phyloP scores from a whole-genome alignment of 1,140 invertebrate species.

The Papilio xuthus region DNA sequence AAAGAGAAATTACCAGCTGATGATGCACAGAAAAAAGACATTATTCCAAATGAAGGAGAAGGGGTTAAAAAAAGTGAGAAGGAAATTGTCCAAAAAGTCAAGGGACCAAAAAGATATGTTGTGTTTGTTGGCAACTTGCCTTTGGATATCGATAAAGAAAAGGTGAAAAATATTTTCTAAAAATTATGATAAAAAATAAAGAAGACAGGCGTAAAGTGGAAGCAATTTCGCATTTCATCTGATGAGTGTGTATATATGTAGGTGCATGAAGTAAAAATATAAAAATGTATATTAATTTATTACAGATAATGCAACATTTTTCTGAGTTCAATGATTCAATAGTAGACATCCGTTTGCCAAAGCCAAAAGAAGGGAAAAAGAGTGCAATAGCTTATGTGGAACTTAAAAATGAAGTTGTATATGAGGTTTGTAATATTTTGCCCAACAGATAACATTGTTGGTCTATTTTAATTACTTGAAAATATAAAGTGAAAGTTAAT shows the following conservation, averaged over 20 bases:
- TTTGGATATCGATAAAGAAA: slow-evolving; percentile 60
- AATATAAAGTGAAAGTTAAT: too few species aligned
- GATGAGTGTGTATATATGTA: too few species aligned
- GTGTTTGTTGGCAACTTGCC: slow-evolving; percentile 75
- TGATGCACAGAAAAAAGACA: slow-evolving; percentile 36
- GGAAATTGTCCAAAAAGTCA: slow-evolving; percentile 50
- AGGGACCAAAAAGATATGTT: slow-evolving; percentile 73
- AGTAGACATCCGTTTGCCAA: slow-evolving; percentile 64
- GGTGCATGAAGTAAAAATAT: background rate
- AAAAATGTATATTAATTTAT: slow-evolving; percentile 31
- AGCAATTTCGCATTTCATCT: too few species aligned
- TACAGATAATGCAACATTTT: slow-evolving; percentile 69
- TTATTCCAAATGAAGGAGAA: slow-evolving; percentile 32
- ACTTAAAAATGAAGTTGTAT: slow-evolving; percentile 63
- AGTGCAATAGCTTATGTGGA: slow-evolving; percentile 71
- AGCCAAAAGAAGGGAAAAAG: slow-evolving; percentile 57
- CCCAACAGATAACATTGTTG: too few species aligned
- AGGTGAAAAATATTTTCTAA: slow-evolving; percentile 47
- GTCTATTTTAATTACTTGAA: too few species aligned
- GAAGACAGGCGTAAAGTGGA: too few species aligned
- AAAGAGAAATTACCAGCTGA: slow-evolving; percentile 38
- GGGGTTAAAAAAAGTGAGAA: slow-evolving; percentile 45
- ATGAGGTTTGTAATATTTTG: slow-evolving; percentile 57
- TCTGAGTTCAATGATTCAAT: slow-evolving; percentile 61
- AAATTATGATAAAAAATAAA: background rate